Percentiles rank a stretch among this genome's conserved stretches.
Evolutionary conservation across 1,140 invertebrate genomes (phyloP).

Genomic region (Pogonognathellus flavescens): DNA sequence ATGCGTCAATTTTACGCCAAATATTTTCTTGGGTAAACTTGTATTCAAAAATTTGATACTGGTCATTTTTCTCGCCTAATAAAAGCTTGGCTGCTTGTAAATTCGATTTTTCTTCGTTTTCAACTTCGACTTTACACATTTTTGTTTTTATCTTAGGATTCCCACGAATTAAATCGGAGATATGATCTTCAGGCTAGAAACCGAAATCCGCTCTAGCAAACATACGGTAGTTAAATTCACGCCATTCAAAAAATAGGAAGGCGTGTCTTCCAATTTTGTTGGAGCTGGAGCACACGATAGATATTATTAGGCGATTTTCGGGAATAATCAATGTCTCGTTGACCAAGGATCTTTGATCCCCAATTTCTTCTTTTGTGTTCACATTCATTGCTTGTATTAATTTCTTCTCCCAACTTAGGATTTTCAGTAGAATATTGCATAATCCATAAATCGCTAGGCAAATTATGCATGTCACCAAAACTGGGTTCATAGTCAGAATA

Average conservation of each 20-base stretch:
- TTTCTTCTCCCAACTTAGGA: background rate
- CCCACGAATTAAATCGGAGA: background rate
- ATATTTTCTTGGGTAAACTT: background rate
- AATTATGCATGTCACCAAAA: too few relatives aligned
- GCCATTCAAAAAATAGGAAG: slow-evolving; percentile 4
- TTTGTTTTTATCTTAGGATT: background rate
- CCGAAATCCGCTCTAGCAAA: slow-evolving; percentile 2
- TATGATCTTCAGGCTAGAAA: background rate
- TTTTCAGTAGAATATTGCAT: background rate
- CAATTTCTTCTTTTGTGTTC: background rate
- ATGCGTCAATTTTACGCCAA: background rate
- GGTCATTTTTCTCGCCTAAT: background rate
- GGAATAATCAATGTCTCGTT: background rate
- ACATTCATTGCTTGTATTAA: background rate
- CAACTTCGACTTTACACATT: background rate
- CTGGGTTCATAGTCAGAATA: too few relatives aligned
- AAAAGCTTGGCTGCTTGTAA: background rate
- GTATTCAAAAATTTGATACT: slow-evolving; percentile 4
- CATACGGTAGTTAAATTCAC: background rate
- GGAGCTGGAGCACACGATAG: background rate
- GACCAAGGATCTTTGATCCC: background rate
- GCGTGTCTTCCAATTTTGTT: background rate
- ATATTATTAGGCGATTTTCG: slow-evolving; percentile 2
- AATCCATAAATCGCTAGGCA: background rate
- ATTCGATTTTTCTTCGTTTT: background rate